Percentiles rank a stretch among this genome's conserved stretches.
These are phyloP conservation scores for roundworm (Caenorhabditis elegans) DNA, from an alignment of 1,140 invertebrate genomes.

Conservation along the genomic window WBcel235 BX284604.4:16768001-16768500, in stretches of 20 bases:
- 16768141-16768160: slow-evolving; percentile 58
- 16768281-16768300: not conserved
- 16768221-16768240: not conserved
- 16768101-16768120: slow-evolving; percentile 57
- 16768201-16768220: not conserved
- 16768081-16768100: not conserved
- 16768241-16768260: not conserved
- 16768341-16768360: no score
- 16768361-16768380: not conserved
- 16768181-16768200: not conserved
- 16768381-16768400: slow-evolving; percentile 50
- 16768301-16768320: slow-evolving; percentile 25
- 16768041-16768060: slow-evolving; percentile 58
- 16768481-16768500: slow-evolving; percentile 58
- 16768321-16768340: not conserved
- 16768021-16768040: slow-evolving; percentile 55
- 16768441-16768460: not conserved
- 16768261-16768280: not conserved
- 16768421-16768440: slow-evolving; percentile 29
- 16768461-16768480: no score
- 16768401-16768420: slow-evolving; percentile 64
- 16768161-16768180: slow-evolving; percentile 43
- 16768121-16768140: slow-evolving; percentile 62
- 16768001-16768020: not conserved
- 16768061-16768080: slow-evolving; percentile 64